Percentiles rank a stretch among this genome's conserved stretches.
Evolutionary conservation across 2,888 invertebrate genomes (phyloP).

Genomic region (Caenorhabditis plicata): DNA sequence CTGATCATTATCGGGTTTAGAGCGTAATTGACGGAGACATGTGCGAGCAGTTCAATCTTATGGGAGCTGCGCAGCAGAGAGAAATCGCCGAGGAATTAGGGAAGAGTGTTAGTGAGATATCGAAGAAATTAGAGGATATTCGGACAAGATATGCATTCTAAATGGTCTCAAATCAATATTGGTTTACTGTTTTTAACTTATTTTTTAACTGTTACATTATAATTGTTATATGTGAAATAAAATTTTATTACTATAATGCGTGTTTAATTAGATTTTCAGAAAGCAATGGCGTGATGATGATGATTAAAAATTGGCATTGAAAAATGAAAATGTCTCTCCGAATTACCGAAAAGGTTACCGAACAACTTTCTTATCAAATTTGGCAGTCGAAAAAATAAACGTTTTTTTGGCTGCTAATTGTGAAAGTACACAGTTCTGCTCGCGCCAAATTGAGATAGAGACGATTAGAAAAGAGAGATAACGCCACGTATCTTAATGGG

Average conservation of each 20-base stretch:
- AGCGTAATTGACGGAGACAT: slow-evolving; percentile 98
- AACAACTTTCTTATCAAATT: too few relatives aligned
- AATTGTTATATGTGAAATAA: too few relatives aligned
- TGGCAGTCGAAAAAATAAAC: too few relatives aligned
- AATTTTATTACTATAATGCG: too few relatives aligned
- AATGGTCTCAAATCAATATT: slow-evolving; percentile 52
- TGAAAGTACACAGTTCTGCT: too few relatives aligned
- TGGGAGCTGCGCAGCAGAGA: slow-evolving; percentile 90
- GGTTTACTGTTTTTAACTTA: background rate
- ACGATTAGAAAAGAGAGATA: slow-evolving; percentile 9
- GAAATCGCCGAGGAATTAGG: slow-evolving; percentile 91
- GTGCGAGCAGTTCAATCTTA: slow-evolving; percentile 95
- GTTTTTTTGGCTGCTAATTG: too few relatives aligned
- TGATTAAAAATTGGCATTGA: too few relatives aligned
- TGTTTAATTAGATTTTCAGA: too few relatives aligned
- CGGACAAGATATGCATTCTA: slow-evolving; percentile 98
- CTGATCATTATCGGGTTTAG: slow-evolving; percentile 68
- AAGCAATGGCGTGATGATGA: too few relatives aligned
- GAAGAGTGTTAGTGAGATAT: slow-evolving; percentile 88
- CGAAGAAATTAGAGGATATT: slow-evolving; percentile 97
- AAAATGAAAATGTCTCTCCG: too few relatives aligned
- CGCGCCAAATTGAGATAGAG: slow-evolving; percentile 9
- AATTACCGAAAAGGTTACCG: too few relatives aligned
- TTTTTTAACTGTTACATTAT: too few relatives aligned
- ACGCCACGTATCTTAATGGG: slow-evolving; percentile 23